Evolutionary conservation across 2,113 vertebrate genomes (phyloP).

Genomic region (Melozone crissalis): DNA sequence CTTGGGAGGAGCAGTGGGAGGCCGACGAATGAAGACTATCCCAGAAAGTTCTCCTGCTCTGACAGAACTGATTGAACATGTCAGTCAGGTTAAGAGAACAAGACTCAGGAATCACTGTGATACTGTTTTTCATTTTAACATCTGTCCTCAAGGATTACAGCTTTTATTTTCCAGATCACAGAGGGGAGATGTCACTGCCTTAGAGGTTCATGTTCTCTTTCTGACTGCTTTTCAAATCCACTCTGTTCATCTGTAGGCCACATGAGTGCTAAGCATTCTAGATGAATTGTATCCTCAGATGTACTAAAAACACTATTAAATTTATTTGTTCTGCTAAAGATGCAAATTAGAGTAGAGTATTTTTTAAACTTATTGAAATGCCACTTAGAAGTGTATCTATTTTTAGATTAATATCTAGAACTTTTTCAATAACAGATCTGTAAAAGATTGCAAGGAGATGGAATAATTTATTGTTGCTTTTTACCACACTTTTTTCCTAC

Average conservation of each 20-base stretch:
- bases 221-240: not conserved
- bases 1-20: not conserved
- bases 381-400: not conserved
- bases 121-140: not conserved
- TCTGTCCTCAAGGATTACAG: not conserved
- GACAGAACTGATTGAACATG: not conserved
- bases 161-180: not conserved
- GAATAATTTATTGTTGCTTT: not conserved
- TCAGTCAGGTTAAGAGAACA: not conserved
- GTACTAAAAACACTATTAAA: not conserved
- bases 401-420: not conserved
- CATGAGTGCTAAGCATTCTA: not conserved
- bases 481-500: not conserved
- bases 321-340: not conserved
- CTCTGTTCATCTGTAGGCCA: not conserved
- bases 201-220: not conserved
- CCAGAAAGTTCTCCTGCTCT: not conserved
- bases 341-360: not conserved
- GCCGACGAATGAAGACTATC: fast-evolving
- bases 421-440: not conserved
- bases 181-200: not conserved
- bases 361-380: not conserved
- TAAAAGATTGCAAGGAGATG: not conserved
- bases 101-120: not conserved
- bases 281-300: not conserved